phyloP scores from a whole-genome alignment of 2,113 vertebrate genomes.

The Prochilodus magdalenae region DNA sequence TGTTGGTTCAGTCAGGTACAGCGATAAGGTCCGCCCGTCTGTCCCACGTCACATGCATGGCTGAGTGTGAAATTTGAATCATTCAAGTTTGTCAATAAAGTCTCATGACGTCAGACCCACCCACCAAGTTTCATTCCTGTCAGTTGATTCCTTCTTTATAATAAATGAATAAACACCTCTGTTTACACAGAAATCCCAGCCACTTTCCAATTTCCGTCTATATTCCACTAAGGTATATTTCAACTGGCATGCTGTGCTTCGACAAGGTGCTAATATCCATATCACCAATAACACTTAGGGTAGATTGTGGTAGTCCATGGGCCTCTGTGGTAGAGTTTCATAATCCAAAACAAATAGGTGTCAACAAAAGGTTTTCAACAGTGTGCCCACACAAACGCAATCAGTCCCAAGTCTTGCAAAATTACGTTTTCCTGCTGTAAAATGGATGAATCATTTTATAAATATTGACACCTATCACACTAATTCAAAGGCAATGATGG shows the following conservation, averaged over 20 bases:
- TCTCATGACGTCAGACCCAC: no score
- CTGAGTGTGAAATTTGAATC: no score
- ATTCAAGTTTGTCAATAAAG: no score
- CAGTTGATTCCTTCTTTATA: no score
- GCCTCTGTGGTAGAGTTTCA: background rate
- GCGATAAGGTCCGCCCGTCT: no score
- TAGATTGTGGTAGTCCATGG: background rate
- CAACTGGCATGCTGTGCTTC: background rate
- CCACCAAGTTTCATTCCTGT: no score
- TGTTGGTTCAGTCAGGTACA: no score
- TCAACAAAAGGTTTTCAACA: slow-evolving; percentile 34
- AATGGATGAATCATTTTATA: slow-evolving; percentile 22
- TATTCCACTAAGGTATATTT: no score
- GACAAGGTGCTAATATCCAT: background rate
- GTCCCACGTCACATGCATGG: no score
- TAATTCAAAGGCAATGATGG: slow-evolving; percentile 42
- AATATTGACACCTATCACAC: slow-evolving; percentile 45
- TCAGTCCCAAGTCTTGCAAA: background rate
- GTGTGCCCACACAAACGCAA: background rate
- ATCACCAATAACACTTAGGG: background rate
- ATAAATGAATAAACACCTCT: no score
- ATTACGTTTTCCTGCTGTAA: slow-evolving; percentile 24
- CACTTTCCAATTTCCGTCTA: no score
- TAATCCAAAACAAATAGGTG: slow-evolving; percentile 8
- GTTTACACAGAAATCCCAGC: no score